Conservation (phyloP, 2,888 invertebrate genomes). For the Osedax frankpressi region DNA sequence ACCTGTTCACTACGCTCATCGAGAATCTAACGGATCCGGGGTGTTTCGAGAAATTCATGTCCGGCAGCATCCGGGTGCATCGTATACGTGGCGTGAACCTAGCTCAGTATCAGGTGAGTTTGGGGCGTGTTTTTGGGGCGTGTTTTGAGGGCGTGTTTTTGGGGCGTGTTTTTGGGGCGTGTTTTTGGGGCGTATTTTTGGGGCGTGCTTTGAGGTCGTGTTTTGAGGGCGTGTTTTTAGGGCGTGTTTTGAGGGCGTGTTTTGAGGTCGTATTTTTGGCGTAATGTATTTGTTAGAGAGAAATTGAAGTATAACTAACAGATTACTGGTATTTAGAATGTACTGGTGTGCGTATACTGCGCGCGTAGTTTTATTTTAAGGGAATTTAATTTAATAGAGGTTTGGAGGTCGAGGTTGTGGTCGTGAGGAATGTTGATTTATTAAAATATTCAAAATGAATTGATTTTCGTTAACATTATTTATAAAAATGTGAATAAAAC, state of each 20-base stretch:
- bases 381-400: too few relatives aligned
- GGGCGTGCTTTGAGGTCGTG: not conserved
- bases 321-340: too few relatives aligned
- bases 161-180: not conserved
- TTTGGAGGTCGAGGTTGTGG: too few relatives aligned
- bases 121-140: not conserved
- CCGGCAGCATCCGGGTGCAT: conserved; percentile 6
- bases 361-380: too few relatives aligned
- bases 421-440: too few relatives aligned
- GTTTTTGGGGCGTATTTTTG: not conserved
- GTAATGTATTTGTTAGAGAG: too few relatives aligned
- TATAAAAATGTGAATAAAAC: too few relatives aligned
- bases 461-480: too few relatives aligned
- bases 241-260: not conserved
- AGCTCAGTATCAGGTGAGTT: conserved; percentile 1
- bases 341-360: too few relatives aligned
- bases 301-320: too few relatives aligned
- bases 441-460: too few relatives aligned
- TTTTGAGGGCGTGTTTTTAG: not conserved
- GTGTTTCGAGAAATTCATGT: conserved; percentile 5
- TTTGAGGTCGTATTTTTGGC: too few relatives aligned
- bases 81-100: not conserved
- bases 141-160: not conserved
- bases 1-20: conserved; percentile 11
- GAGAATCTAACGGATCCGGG: conserved; percentile 3